phyloP scores from a whole-genome alignment of 2,888 invertebrate genomes.

The Abscondita cerata region DNA sequence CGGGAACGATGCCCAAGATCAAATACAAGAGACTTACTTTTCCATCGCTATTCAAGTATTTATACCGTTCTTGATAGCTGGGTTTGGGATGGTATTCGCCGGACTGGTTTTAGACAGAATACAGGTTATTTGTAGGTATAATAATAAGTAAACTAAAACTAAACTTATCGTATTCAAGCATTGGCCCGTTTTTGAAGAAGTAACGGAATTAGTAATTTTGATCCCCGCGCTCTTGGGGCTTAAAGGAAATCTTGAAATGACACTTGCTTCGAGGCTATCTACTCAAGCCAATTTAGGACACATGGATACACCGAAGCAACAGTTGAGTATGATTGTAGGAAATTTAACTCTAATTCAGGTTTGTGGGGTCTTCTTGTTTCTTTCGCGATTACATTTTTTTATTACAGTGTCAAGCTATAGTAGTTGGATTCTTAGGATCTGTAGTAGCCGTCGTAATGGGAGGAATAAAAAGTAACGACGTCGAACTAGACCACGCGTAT shows the following conservation, averaged over 20 bases:
- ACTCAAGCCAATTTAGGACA: slow-evolving; percentile 81
- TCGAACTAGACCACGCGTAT: slow-evolving; percentile 71
- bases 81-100: slow-evolving; percentile 80
- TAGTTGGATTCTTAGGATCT: slow-evolving; percentile 75
- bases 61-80: slow-evolving; percentile 77
- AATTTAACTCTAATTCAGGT: slow-evolving; percentile 80
- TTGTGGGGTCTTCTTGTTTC: not conserved
- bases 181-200: slow-evolving; percentile 73
- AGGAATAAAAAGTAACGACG: slow-evolving; percentile 67
- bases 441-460: slow-evolving; percentile 74
- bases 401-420: slow-evolving; percentile 71
- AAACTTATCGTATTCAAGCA: slow-evolving; percentile 60
- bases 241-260: slow-evolving; percentile 87
- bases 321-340: slow-evolving; percentile 71
- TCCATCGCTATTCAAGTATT: slow-evolving; percentile 72
- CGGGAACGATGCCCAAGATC: slow-evolving; percentile 53
- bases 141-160: not conserved
- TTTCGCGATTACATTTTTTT: slow-evolving; percentile 29
- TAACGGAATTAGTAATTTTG: slow-evolving; percentile 76
- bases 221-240: slow-evolving; percentile 80
- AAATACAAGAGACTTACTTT: slow-evolving; percentile 64
- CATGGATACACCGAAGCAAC: slow-evolving; percentile 72
- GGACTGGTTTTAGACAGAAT: slow-evolving; percentile 77
- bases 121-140: slow-evolving; percentile 61
- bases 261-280: slow-evolving; percentile 78